Evolutionary conservation across 2,797 vertebrate species (phyloP).

Genomic region (Percopsis omiscomaycus): DNA sequence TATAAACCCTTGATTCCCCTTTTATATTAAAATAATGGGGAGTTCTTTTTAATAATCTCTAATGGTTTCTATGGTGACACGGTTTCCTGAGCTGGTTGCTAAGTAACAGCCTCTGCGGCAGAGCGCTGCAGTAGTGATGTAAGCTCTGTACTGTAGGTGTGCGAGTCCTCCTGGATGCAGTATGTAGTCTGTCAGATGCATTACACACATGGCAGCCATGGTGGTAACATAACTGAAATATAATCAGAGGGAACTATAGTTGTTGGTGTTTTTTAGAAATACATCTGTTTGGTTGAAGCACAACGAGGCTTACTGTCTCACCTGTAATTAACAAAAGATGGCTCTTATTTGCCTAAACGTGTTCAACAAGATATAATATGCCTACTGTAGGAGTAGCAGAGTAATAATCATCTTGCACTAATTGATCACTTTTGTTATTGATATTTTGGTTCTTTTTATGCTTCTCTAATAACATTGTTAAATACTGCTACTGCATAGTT

Average conservation of each 20-base stretch:
- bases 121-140: slow-evolving; percentile 81
- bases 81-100: slow-evolving; percentile 88
- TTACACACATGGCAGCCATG: slow-evolving; percentile 35
- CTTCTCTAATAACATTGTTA: slow-evolving; percentile 4
- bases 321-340: no score
- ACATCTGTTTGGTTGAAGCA: no score
- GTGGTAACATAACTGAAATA: slow-evolving; percentile 44
- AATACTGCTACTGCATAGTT: slow-evolving; percentile 9
- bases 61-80: slow-evolving; percentile 85
- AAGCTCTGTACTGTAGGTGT: slow-evolving; percentile 70
- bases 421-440: background rate
- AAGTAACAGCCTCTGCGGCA: slow-evolving; percentile 87
- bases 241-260: slow-evolving; percentile 22
- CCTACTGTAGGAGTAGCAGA: background rate
- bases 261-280: background rate
- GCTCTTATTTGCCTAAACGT: no score
- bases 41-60: slow-evolving; percentile 52
- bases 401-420: background rate
- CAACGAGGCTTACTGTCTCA: no score
- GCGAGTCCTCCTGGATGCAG: slow-evolving; percentile 47
- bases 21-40: slow-evolving; percentile 56
- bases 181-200: slow-evolving; percentile 55
- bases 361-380: no score
- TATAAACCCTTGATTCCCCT: slow-evolving; percentile 37
- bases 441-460: background rate